Evolutionary conservation across 2,113 vertebrate species (phyloP), one percentile per base, ranked within the genome.

Genomic region (Phainopepla nitens): DNA sequence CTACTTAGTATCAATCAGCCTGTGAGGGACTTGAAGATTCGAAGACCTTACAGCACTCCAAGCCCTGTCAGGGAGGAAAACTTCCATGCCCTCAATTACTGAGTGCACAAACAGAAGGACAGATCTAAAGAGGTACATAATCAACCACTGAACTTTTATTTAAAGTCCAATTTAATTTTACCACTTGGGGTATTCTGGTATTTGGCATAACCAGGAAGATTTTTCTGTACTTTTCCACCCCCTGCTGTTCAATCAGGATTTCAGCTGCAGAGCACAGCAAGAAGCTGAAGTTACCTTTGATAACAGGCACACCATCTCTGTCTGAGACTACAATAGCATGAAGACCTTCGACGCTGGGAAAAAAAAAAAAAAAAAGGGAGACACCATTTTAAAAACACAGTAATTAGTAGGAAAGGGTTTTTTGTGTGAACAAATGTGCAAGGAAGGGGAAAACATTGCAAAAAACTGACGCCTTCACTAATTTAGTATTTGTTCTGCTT

Each of bases 261-360:
- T 42, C 4, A 3, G 44, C 9, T 16, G 68, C 27, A 36, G 28
- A 6, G 41, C 58, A 13, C 17, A 65, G 31, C 0, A 0, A 77
- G 53, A 42, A 70, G 42, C 50, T 91, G 60, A 36, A 36, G 18
- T 91, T 98, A 99, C 99, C 99, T 99, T 99, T 99, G 94, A 99
- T 98, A 73, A 99, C 98, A 27, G 99, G 99, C 54, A 99, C 99
- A 8, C 99, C 99, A 36, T 99, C 99, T 93, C 99, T 98, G 42
- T 99, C 99, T 20, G 99, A 99, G 72, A 99, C 99, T 8, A 99
- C 99, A 31, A 99, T 98, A 15, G 99, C 99, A 96, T 99, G 99
- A 79, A 99, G 99, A 36, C 99, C 99, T 98, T 99, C 99, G 85
- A 99, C 98, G 17, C 99, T 99, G 89, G 1, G 13, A 19, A 35